Conservation (phyloP, 2,113 vertebrate genomes). For the Cercopithecus mona region DNA sequence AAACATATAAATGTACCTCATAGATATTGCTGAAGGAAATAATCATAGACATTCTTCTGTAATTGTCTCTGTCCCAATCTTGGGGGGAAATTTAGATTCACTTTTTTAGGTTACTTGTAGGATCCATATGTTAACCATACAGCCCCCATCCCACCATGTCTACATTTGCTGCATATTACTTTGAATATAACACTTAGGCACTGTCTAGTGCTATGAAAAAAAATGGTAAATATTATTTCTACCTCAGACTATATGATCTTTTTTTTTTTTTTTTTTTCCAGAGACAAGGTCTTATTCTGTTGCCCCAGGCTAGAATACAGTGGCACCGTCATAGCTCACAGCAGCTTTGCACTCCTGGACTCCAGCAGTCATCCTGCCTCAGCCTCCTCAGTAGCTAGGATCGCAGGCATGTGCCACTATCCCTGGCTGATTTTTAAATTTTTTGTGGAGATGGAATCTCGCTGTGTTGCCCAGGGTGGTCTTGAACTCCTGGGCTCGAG, state of each 20-base stretch:
- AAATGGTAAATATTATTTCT: background rate
- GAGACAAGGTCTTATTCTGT: too few species aligned
- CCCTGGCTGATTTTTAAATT: too few species aligned
- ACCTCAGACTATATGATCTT: background rate
- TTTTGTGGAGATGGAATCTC: too few species aligned
- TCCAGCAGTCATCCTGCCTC: too few species aligned
- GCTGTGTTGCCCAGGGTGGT: too few species aligned
- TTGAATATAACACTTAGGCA: slow-evolving; percentile 5
- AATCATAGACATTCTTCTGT: background rate
- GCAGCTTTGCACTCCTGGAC: too few species aligned
- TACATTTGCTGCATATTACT: background rate
- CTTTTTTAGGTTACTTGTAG: slow-evolving; percentile 29
- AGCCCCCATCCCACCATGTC: background rate
- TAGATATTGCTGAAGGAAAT: background rate
- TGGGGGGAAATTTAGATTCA: background rate
- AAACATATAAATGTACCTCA: background rate
- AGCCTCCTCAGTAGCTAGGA: too few species aligned
- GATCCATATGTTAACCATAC: background rate
- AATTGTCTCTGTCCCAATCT: background rate
- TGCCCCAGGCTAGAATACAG: too few species aligned
- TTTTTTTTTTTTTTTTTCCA: too few species aligned
- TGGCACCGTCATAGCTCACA: too few species aligned
- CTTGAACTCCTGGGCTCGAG: too few species aligned
- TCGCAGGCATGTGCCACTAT: too few species aligned
- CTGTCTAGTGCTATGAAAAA: background rate